A percentile compares a stretch with the other conserved stretches of the same genome.
Evolutionary conservation across 2,797 vertebrate genomes (phyloP).

Genomic region (Neoniphon sammara): DNA sequence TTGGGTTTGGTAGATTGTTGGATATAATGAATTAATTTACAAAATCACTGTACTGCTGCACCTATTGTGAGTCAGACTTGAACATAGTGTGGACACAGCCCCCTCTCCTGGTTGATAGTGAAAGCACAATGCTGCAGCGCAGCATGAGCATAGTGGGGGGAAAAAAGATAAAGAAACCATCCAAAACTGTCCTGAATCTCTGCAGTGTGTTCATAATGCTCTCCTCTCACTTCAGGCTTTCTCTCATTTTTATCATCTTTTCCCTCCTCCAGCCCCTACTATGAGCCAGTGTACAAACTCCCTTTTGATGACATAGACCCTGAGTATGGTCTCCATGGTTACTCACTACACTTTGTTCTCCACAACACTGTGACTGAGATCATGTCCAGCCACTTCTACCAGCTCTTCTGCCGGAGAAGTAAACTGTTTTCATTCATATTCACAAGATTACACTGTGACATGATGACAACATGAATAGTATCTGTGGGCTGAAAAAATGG

Average conservation of each 20-base stretch:
- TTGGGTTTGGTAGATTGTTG: too few relatives aligned
- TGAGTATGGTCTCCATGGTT: conserved; percentile 89
- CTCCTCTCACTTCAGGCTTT: neutral
- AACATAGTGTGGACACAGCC: conserved; percentile 58
- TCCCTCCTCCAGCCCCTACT: conserved; percentile 77
- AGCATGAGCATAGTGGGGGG: neutral
- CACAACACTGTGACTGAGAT: conserved; percentile 79
- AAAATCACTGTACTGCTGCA: neutral
- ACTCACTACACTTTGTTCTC: conserved; percentile 87
- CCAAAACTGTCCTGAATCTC: conserved; percentile 2
- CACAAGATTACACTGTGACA: conserved; percentile 3
- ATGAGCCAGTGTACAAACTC: conserved; percentile 65
- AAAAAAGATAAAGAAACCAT: neutral
- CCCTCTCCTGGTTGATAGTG: conserved; percentile 78
- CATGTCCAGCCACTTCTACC: conserved; percentile 84
- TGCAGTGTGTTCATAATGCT: neutral
- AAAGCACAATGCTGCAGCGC: conserved; percentile 17
- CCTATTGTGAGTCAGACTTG: neutral
- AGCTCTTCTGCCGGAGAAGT: conserved; percentile 90
- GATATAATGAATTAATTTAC: too few relatives aligned
- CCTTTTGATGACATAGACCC: conserved; percentile 86
- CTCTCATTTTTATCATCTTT: conserved; percentile 19
- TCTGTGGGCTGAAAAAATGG: neutral
- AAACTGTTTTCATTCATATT: conserved; percentile 49
- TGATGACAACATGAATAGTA: neutral